Percentiles rank a stretch among this genome's conserved stretches.
Evolutionary conservation across 2,888 invertebrate species (phyloP).

Genomic region (Drosophila prostipennis): DNA sequence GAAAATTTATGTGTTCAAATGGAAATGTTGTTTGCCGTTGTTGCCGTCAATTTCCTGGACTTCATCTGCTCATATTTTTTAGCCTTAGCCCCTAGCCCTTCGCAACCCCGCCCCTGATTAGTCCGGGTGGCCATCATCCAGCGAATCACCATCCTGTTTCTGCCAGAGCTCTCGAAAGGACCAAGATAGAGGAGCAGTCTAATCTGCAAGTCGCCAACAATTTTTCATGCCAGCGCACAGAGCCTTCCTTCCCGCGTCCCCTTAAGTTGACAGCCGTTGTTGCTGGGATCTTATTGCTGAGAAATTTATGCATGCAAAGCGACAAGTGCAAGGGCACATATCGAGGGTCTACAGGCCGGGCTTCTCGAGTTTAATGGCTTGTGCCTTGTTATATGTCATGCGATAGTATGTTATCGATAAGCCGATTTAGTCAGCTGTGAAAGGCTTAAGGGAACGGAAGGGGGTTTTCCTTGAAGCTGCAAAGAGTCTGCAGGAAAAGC

Average conservation of each 20-base stretch:
- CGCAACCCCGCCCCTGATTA: conserved; percentile 59
- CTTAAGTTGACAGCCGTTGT: conserved; percentile 46
- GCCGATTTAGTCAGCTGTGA: conserved; percentile 36
- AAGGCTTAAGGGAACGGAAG: conserved; percentile 15
- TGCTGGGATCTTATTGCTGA: conserved; percentile 32
- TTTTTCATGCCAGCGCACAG: conserved; percentile 64
- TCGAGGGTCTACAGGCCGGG: conserved; percentile 10
- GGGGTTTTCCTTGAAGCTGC: not conserved
- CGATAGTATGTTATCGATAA: conserved; percentile 56
- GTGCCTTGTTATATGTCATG: conserved; percentile 66
- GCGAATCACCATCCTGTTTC: not conserved
- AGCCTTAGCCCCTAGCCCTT: conserved; percentile 18
- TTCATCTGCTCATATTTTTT: conserved; percentile 27
- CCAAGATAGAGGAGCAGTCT: conserved; percentile 14
- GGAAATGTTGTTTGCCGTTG: conserved; percentile 76
- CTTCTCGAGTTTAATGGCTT: conserved; percentile 66
- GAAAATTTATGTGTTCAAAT: conserved; percentile 76
- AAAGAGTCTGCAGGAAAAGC: not conserved
- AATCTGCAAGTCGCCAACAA: conserved; percentile 47
- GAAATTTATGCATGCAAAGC: conserved; percentile 72
- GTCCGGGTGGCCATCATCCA: conserved; percentile 43
- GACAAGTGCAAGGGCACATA: conserved; percentile 45
- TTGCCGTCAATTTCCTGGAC: conserved; percentile 70
- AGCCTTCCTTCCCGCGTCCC: conserved; percentile 9
- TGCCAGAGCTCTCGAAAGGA: conserved; percentile 1